Evolutionary conservation across 2,797 vertebrate species (phyloP).

Genomic region (Tolypeutes matacus): DNA sequence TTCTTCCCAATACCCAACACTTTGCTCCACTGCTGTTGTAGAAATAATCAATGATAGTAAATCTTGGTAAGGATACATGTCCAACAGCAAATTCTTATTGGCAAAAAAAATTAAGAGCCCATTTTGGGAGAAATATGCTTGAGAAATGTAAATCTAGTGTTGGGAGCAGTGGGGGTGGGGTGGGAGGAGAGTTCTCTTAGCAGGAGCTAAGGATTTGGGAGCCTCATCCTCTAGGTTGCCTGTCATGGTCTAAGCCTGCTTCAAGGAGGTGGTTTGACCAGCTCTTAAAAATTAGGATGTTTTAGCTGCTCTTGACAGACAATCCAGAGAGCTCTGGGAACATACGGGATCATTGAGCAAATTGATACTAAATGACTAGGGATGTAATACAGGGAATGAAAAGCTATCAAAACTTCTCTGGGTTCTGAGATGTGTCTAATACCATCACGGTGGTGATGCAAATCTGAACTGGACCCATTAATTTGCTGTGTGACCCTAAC

Average conservation of each 20-base stretch:
- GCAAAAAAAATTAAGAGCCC: neutral
- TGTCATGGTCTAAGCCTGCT: neutral
- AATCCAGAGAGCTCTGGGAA: neutral
- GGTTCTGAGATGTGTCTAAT: neutral
- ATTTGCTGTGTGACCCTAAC: constrained; percentile 11
- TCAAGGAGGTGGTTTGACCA: neutral
- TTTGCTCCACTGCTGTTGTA: constrained; percentile 8
- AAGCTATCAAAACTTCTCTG: neutral
- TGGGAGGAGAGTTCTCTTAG: neutral
- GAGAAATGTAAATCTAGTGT: neutral
- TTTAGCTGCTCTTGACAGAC: neutral
- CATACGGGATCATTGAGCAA: neutral
- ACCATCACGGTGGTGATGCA: neutral
- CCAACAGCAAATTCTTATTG: constrained; percentile 30
- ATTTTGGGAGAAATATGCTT: neutral
- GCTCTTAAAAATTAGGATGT: neutral
- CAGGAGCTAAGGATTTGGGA: neutral
- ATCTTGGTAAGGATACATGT: neutral
- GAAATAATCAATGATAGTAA: neutral
- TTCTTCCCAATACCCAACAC: neutral
- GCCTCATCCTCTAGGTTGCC: neutral
- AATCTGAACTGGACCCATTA: neutral
- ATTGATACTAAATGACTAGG: neutral
- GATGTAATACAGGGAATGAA: neutral
- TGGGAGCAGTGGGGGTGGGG: no score